A percentile compares a stretch with the other conserved stretches of the same genome.
Conservation (phyloP, 2,797 vertebrate species). For the Varecia variegata region DNA sequence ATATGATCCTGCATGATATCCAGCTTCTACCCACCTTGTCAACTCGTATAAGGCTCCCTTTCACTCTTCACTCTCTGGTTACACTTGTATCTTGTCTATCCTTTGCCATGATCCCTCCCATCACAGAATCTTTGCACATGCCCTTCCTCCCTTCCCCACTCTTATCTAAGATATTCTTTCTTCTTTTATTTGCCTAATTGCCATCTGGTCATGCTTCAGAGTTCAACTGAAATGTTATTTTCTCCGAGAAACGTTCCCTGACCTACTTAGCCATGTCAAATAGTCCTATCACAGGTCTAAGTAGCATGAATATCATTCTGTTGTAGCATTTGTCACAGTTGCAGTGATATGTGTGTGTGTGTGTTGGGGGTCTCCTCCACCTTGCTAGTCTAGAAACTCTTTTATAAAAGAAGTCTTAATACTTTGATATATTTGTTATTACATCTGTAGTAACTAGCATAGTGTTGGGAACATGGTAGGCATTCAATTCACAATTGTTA, state of each 20-base stretch:
- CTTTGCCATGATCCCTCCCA: neutral
- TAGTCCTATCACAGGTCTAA: neutral
- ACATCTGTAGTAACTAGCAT: neutral
- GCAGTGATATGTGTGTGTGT: neutral
- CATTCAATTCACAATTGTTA: neutral
- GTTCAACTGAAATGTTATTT: neutral
- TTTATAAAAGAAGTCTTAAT: neutral
- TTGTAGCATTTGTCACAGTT: neutral
- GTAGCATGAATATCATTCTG: neutral
- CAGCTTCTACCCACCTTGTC: neutral
- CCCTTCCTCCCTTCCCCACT: fast-evolving
- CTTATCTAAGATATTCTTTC: neutral
- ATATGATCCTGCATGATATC: neutral
- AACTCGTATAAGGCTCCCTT: neutral
- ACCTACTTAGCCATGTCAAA: neutral
- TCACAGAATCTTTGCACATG: neutral
- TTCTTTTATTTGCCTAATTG: neutral
- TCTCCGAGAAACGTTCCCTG: neutral
- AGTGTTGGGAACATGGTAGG: neutral
- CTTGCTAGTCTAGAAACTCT: neutral
- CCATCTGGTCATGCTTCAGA: neutral
- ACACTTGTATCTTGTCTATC: neutral
- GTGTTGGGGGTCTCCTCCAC: neutral
- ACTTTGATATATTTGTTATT: neutral
- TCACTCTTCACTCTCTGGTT: neutral